These are phyloP conservation scores for Grapholita molesta DNA, from an alignment of 1,140 invertebrate genomes.

Conservation along the genomic window DNA sequence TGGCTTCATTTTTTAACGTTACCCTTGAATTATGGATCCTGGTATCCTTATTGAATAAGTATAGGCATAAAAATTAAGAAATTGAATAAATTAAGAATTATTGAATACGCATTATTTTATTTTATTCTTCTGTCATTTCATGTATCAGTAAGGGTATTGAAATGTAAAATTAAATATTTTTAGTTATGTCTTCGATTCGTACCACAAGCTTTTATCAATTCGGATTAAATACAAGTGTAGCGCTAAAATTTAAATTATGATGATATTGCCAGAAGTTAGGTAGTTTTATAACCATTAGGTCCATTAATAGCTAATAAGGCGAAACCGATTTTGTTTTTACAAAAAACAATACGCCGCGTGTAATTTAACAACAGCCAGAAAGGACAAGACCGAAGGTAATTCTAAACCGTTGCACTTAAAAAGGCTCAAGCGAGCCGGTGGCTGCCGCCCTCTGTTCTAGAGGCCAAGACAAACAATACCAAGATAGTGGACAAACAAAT, in stretches of 20 bases:
- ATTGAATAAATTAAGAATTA: too few relatives aligned
- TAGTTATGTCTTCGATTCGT: too few relatives aligned
- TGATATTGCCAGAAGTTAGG: too few relatives aligned
- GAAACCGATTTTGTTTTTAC: not conserved
- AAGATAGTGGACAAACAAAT: constrained; percentile 76
- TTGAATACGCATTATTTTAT: too few relatives aligned
- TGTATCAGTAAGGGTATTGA: too few relatives aligned
- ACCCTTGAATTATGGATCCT: constrained; percentile 7
- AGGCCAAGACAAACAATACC: constrained; percentile 67
- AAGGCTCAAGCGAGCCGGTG: constrained; percentile 55
- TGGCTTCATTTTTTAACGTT: constrained; percentile 5
- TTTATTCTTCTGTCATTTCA: too few relatives aligned
- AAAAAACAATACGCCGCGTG: not conserved
- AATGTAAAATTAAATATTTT: too few relatives aligned
- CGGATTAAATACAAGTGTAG: too few relatives aligned
- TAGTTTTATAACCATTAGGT: too few relatives aligned
- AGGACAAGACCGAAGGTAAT: constrained; percentile 43
- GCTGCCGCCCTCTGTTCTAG: constrained; percentile 75
- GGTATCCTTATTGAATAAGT: not conserved
- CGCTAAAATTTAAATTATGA: too few relatives aligned
- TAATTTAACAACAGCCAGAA: constrained; percentile 36
- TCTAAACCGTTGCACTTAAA: constrained; percentile 57
- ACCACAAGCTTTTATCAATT: too few relatives aligned
- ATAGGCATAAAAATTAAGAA: not conserved
- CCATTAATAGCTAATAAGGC: too few relatives aligned